Conservation (phyloP, 2,113 vertebrate species). For the Rostratula benghalensis region DNA sequence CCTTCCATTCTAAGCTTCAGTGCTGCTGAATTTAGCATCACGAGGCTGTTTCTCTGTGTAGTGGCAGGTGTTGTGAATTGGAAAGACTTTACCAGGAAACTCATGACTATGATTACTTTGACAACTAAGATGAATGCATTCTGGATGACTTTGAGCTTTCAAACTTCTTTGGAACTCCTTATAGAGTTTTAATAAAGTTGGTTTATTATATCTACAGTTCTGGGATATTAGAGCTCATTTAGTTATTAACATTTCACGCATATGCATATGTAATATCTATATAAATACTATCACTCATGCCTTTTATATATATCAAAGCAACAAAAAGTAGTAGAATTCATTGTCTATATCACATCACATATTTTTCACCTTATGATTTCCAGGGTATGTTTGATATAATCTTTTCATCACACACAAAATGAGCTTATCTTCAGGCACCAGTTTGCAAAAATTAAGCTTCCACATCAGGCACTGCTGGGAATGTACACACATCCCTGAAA, state of each 20-base stretch:
- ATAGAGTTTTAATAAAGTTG: background rate
- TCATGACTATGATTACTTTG: background rate
- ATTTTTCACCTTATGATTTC: background rate
- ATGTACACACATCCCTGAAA: background rate
- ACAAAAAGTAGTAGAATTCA: background rate
- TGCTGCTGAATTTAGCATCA: background rate
- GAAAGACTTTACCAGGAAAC: background rate
- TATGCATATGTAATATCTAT: background rate
- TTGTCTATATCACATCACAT: background rate
- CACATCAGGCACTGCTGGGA: rapidly evolving
- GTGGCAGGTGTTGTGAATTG: background rate
- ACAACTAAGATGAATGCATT: background rate
- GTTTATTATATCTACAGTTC: background rate
- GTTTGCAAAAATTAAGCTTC: background rate
- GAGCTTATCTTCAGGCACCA: background rate
- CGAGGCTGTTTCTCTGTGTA: background rate
- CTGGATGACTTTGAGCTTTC: background rate
- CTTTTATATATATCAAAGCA: background rate
- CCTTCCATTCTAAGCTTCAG: background rate
- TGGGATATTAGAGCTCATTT: background rate
- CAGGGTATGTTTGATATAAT: background rate
- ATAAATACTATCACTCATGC: background rate
- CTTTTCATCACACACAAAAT: background rate
- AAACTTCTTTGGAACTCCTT: background rate
- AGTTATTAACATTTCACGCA: background rate